Base-by-base conservation (phyloP, 2,888 invertebrate species). In the Calephelis perditalis region DNA sequence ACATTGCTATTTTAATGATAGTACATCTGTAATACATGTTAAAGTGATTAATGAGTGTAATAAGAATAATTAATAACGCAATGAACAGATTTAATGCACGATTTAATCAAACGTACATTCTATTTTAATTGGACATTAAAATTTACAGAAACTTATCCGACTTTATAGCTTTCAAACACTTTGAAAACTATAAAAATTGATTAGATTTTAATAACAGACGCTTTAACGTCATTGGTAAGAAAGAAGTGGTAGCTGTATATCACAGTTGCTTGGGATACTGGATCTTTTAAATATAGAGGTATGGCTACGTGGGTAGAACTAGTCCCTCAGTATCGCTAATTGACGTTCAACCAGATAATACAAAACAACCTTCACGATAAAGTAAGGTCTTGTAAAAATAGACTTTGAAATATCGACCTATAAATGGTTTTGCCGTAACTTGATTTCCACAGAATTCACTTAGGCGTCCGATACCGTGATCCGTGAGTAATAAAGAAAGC, bases 321-420 rank as follows among this genome's bases (percentile, higher is more conserved):
- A 84, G 86, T 84, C 81, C 75, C 73, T 70, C 75, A 67, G 73
- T 70, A 67, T 73, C 78, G 74, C 84, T 88, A 87, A 88, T 87
- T 87, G 88, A 86, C 84, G 78, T 81, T 76, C 77, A 79, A 81
- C 82, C 83, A n/a, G 81, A 75, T 76, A 73, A 69, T 68, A 68
- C 69, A 77, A 70, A 73, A 68, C 69, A 68, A 71, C 65, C 63
- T 47, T 56, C 56, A 56, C 36, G 45, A 46, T 36, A 56, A 37
- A 35, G 45, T 44, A 11, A n/a, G 45, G 35, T 45, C 26, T 57
- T 40, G 12, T 56, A 43, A 65, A 65, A 63, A n/a, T 61, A 56
- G 59, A 62, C 65, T 62, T 61, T 67, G 63, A 64, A 65, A 59
- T 37, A 62, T 58, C 57, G 63, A 68, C 67, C 64, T 75, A 82